phyloP scores from a whole-genome alignment of 2,888 invertebrate species.

The Pyralis farinalis region DNA sequence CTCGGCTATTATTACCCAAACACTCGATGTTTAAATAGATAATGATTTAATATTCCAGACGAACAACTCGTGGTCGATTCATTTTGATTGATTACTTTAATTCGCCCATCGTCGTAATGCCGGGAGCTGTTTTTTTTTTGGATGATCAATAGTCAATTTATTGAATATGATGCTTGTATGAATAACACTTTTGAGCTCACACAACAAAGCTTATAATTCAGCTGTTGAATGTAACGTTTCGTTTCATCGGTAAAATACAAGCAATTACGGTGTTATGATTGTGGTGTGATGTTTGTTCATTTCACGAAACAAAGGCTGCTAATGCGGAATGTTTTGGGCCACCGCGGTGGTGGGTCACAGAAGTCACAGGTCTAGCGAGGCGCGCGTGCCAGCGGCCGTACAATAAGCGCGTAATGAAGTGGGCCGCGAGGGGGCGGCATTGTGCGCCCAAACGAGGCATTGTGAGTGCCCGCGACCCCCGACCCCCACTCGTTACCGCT shows the following conservation, averaged over 20 bases:
- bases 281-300: constrained; percentile 24
- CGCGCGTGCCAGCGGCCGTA: constrained; percentile 47
- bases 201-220: not conserved
- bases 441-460: constrained; percentile 73
- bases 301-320: constrained; percentile 37
- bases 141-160: constrained; percentile 24
- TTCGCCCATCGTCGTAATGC: constrained; percentile 44
- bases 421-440: constrained; percentile 73
- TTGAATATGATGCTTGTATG: constrained; percentile 9
- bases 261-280: not conserved
- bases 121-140: constrained; percentile 33
- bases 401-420: constrained; percentile 81
- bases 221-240: not conserved
- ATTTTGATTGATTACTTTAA: constrained; percentile 59
- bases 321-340: constrained; percentile 45
- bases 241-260: constrained; percentile 1
- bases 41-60: constrained; percentile 52
- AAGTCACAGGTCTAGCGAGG: constrained; percentile 41
- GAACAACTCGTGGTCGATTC: constrained; percentile 39
- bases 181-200: not conserved
- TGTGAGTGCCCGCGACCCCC: constrained; percentile 58
- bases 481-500: constrained; percentile 60
- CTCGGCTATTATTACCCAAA: constrained; percentile 55
- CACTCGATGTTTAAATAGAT: constrained; percentile 55
- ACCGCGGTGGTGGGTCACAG: constrained; percentile 57